phyloP scores from a whole-genome alignment of 2,797 vertebrate genomes.

The Crax fasciolata region DNA sequence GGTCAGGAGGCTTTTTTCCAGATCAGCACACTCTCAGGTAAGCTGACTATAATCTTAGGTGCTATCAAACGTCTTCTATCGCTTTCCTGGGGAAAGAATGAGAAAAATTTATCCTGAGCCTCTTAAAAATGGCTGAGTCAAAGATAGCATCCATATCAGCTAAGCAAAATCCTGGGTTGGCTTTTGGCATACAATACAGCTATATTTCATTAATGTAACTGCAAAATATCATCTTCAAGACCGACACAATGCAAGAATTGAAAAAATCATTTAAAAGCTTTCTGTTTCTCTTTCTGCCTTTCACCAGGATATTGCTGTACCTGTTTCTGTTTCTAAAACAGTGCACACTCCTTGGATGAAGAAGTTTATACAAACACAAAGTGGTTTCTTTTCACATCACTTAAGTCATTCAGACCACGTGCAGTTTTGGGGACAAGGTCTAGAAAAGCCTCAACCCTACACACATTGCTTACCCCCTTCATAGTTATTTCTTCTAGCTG shows the following conservation, averaged over 20 bases:
- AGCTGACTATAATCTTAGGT: background rate
- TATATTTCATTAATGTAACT: background rate
- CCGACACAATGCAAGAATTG: background rate
- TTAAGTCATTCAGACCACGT: background rate
- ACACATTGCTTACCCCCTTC: background rate
- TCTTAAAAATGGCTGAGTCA: background rate
- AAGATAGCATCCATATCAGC: background rate
- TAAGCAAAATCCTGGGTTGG: background rate
- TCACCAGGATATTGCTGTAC: background rate
- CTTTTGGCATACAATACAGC: background rate
- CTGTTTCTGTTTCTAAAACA: background rate
- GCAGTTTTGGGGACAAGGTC: background rate
- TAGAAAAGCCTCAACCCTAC: background rate
- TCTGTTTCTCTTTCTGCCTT: background rate
- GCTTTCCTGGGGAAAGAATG: background rate
- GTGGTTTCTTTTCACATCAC: background rate
- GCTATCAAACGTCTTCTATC: background rate
- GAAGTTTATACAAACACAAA: background rate
- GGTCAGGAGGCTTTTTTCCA: background rate
- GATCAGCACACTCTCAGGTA: background rate
- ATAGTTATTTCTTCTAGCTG: background rate
- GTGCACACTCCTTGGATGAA: background rate
- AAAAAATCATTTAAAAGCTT: background rate
- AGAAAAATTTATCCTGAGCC: background rate
- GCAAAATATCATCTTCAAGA: background rate